phyloP scores from a whole-genome alignment of 2,888 invertebrate genomes.

The Pammene fasciana region DNA sequence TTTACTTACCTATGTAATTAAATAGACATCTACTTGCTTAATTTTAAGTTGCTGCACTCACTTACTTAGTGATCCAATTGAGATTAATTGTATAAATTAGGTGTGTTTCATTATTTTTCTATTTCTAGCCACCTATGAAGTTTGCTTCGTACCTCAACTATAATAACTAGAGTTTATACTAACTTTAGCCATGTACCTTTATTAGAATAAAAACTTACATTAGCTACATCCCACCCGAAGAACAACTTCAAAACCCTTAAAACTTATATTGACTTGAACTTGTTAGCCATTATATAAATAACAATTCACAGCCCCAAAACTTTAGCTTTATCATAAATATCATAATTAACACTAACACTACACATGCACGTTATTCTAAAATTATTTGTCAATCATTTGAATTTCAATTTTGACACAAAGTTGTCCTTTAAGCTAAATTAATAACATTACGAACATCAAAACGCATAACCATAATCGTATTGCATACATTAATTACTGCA shows the following conservation, averaged over 20 bases:
- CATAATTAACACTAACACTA: constrained; percentile 26
- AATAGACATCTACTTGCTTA: too few species aligned
- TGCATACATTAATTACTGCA: background rate
- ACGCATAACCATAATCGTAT: background rate
- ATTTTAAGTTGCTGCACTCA: too few species aligned
- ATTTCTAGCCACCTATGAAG: background rate
- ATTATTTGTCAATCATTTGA: constrained; percentile 35
- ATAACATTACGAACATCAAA: background rate
- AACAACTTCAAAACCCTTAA: constrained; percentile 11
- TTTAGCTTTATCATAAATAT: constrained; percentile 36
- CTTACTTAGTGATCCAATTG: too few species aligned
- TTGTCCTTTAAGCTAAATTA: constrained; percentile 31
- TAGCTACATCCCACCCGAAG: background rate
- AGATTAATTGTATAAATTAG: too few species aligned
- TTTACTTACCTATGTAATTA: too few species aligned
- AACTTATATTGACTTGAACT: constrained; percentile 30
- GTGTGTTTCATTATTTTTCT: too few species aligned
- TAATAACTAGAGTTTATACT: background rate
- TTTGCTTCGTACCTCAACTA: background rate
- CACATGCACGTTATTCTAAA: constrained; percentile 33
- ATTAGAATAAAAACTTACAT: background rate
- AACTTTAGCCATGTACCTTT: too few species aligned
- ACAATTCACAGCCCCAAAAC: constrained; percentile 40
- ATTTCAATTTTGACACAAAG: constrained; percentile 29
- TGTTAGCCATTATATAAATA: constrained; percentile 22